phyloP scores from a whole-genome alignment of 2,888 invertebrate species.

The Nymphalis polychloros region DNA sequence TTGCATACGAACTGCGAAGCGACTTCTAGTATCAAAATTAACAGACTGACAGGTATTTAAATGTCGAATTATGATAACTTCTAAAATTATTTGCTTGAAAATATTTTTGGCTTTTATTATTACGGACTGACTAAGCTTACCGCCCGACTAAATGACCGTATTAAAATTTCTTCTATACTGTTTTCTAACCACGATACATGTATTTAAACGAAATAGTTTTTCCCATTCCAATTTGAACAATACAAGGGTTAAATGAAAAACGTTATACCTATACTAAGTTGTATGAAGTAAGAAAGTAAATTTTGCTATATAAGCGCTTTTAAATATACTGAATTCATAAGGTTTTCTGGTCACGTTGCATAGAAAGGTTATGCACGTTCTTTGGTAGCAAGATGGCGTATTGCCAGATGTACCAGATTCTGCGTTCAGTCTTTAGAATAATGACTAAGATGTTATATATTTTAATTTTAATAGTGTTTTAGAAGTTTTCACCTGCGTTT shows the following conservation, averaged over 20 bases:
- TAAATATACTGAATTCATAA: background rate
- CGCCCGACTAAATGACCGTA: no score
- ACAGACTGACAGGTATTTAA: constrained; percentile 2
- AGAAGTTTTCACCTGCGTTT: no score
- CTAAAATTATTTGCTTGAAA: background rate
- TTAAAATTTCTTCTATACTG: no score
- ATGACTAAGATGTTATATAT: background rate
- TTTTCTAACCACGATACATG: no score
- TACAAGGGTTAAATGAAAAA: background rate
- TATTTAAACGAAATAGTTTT: no score
- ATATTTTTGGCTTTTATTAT: background rate
- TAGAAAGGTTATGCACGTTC: background rate
- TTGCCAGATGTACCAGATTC: constrained; percentile 4
- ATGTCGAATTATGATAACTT: background rate
- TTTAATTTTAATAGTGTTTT: background rate
- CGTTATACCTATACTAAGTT: background rate
- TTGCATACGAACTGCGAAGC: no score
- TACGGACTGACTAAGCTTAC: no score
- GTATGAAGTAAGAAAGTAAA: background rate
- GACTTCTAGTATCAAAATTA: constrained; percentile 7
- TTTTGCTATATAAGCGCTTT: background rate
- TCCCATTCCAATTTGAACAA: background rate
- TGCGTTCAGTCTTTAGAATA: background rate
- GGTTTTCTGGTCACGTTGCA: constrained; percentile 5
- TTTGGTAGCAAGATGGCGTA: background rate